A percentile compares a stretch with the other conserved stretches of the same genome.
These are phyloP conservation scores for Physocephala rufipes DNA, from an alignment of 2,888 invertebrate species.

Conservation along the genomic window DNA sequence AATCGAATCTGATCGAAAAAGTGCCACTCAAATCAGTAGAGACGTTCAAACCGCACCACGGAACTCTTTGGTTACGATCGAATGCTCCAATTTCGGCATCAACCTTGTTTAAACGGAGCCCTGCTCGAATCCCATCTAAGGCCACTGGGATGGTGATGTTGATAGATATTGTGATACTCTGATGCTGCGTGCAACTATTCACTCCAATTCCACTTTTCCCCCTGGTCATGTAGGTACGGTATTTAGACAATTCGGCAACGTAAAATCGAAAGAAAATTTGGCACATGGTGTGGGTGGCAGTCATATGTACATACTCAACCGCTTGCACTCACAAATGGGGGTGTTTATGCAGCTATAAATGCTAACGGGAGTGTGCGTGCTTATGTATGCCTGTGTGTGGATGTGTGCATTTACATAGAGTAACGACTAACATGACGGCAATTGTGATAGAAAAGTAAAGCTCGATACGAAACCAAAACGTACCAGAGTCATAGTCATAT, in stretches of 20 bases:
- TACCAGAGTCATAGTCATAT: conserved; percentile 11
- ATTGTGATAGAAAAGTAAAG: conserved; percentile 10
- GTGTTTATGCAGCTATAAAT: no score
- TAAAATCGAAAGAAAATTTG: no score
- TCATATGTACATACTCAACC: no score
- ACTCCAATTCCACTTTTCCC: no score
- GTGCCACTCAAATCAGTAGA: background rate
- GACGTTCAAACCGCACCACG: background rate
- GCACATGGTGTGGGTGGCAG: no score
- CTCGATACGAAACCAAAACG: conserved; percentile 4
- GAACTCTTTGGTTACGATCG: background rate
- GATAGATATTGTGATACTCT: no score
- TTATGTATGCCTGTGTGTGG: background rate
- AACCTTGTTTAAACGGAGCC: background rate
- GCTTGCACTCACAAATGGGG: no score
- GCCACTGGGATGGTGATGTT: no score
- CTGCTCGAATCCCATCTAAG: background rate
- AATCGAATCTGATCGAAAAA: conserved; percentile 22
- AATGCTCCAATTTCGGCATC: background rate
- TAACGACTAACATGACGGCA: background rate
- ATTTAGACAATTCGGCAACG: no score
- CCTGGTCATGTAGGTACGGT: no score
- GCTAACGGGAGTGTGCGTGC: background rate
- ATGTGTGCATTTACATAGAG: background rate
- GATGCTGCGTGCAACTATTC: no score